A percentile compares a stretch with the other conserved stretches of the same genome.
Evolutionary conservation across 2,797 vertebrate genomes (phyloP).

Genomic region (Sebastes trivittatus): DNA sequence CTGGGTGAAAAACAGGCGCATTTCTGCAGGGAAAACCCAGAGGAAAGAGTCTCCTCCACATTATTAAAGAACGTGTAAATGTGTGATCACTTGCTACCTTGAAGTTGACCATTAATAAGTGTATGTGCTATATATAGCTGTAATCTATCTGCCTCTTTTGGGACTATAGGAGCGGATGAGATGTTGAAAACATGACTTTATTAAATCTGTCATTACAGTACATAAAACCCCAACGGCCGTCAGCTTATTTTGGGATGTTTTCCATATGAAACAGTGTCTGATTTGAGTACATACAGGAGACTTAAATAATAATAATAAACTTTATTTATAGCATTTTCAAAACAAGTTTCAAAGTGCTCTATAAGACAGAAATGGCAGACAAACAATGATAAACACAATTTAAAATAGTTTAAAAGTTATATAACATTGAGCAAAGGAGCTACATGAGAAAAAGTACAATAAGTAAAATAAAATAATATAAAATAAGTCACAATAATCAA

Average conservation of each 20-base stretch:
- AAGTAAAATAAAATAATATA: too few species aligned
- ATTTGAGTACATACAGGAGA: not conserved
- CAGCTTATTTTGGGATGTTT: not conserved
- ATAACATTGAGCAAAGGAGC: accelerated
- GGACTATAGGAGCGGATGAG: not conserved
- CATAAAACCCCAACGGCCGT: not conserved
- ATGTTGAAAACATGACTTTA: not conserved
- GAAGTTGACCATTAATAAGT: constrained; percentile 2
- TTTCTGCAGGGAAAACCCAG: constrained; percentile 6
- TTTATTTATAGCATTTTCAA: too few species aligned
- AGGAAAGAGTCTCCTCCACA: constrained; percentile 1
- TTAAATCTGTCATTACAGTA: not conserved
- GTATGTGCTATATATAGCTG: constrained; percentile 1
- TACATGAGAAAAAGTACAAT: too few species aligned
- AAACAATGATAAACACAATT: too few species aligned
- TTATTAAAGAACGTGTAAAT: constrained; percentile 18
- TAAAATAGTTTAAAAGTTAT: too few species aligned
- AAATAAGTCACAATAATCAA: too few species aligned
- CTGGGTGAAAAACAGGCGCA: not conserved
- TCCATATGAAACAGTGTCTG: not conserved
- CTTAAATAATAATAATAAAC: not conserved
- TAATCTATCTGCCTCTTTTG: not conserved
- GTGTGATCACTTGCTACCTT: not conserved
- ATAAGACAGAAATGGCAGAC: accelerated
- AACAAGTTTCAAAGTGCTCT: too few species aligned